Conservation (phyloP, 1,140 invertebrate genomes). For the Apolygus lucorum region DNA sequence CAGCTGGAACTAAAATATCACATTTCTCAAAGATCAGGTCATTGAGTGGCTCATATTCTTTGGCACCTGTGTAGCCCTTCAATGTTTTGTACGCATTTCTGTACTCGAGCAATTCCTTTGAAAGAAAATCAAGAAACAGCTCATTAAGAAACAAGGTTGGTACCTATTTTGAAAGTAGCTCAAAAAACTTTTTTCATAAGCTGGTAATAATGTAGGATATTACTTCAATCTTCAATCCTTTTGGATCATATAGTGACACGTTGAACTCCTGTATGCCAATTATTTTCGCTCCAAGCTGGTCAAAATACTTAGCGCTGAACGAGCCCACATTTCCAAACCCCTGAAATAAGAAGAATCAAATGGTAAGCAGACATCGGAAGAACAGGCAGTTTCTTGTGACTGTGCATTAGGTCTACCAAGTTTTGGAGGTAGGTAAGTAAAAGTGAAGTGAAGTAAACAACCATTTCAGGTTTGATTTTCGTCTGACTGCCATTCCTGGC, state of each 20-base stretch:
- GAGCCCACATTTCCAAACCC: constrained; percentile 84
- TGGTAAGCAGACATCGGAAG: too few species aligned
- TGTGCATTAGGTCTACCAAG: too few species aligned
- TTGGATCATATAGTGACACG: constrained; percentile 57
- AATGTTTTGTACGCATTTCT: constrained; percentile 58
- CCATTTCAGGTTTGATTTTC: too few species aligned
- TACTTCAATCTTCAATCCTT: constrained; percentile 52
- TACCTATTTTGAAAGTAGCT: too few species aligned
- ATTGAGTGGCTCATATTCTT: constrained; percentile 48
- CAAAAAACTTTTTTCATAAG: too few species aligned
- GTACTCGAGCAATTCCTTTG: constrained; percentile 46
- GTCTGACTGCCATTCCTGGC: too few species aligned
- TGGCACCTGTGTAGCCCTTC: constrained; percentile 63
- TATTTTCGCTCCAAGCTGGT: constrained; percentile 66
- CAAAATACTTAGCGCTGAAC: constrained; percentile 65
- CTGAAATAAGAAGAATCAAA: constrained; percentile 35
- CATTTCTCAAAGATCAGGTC: constrained; percentile 63
- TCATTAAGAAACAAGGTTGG: too few species aligned
- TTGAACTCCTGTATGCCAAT: constrained; percentile 72
- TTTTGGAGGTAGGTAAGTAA: too few species aligned
- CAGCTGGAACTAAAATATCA: constrained; percentile 81
- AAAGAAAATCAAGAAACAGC: constrained; percentile 31
- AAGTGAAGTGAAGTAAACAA: too few species aligned
- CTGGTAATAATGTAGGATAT: too few species aligned
- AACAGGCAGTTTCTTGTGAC: too few species aligned